phyloP scores from a whole-genome alignment of 1,140 invertebrate genomes.

The Coptotermes formosanus region DNA sequence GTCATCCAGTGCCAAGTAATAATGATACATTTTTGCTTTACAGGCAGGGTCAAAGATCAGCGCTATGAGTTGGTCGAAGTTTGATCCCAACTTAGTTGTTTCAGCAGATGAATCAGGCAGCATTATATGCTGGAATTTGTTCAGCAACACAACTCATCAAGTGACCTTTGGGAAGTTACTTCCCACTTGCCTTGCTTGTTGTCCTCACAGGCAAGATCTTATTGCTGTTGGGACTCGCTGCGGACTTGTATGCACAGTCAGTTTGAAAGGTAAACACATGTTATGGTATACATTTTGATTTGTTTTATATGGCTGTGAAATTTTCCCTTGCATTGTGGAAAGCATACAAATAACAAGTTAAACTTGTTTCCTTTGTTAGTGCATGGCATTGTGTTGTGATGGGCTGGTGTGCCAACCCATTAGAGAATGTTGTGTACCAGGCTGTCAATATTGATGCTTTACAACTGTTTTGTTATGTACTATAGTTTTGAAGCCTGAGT shows the following conservation, averaged over 20 bases:
- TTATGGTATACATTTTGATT: no score
- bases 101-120: constrained; percentile 59
- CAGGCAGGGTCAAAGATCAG: constrained; percentile 33
- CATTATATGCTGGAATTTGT: constrained; percentile 63
- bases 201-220: constrained; percentile 58
- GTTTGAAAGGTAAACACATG: constrained; percentile 51
- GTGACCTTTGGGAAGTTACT: constrained; percentile 52
- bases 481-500: not conserved
- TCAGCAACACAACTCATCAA: constrained; percentile 51
- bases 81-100: constrained; percentile 52
- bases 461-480: no score
- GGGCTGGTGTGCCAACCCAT: no score
- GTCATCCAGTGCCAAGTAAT: no score
- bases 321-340: no score
- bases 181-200: constrained; percentile 57
- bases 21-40: not conserved
- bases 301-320: no score
- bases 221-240: constrained; percentile 65
- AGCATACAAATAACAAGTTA: no score
- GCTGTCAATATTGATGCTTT: no score
- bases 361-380: no score
- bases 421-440: no score
- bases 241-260: constrained; percentile 62
- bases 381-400: no score
- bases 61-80: constrained; percentile 55